Conservation (phyloP, 2,888 invertebrate species). For the Lochmaea crataegi region DNA sequence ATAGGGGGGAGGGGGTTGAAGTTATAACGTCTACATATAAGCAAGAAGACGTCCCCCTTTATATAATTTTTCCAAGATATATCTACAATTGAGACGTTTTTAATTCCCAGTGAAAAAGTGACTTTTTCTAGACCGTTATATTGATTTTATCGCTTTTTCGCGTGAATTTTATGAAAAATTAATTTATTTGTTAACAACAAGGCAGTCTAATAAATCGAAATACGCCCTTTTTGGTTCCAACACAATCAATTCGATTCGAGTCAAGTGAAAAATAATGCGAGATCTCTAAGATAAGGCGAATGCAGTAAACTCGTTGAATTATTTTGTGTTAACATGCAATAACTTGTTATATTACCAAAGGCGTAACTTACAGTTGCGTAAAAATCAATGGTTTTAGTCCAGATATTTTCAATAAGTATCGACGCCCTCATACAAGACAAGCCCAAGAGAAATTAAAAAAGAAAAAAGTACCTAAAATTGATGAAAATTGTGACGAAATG, state of each 20-base stretch:
- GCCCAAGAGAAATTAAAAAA: too few relatives aligned
- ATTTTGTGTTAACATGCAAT: constrained; percentile 33
- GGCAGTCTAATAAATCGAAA: constrained; percentile 22
- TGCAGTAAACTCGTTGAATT: constrained; percentile 32
- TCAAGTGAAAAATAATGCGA: constrained; percentile 30
- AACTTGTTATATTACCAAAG: constrained; percentile 23
- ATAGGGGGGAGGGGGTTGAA: too few relatives aligned
- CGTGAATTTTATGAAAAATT: constrained; percentile 10
- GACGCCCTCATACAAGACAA: too few relatives aligned
- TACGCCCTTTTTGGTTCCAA: constrained; percentile 25
- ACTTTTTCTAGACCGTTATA: neutral
- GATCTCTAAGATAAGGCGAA: constrained; percentile 31
- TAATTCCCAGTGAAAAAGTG: too few relatives aligned
- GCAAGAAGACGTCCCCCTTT: too few relatives aligned
- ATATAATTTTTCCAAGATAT: too few relatives aligned
- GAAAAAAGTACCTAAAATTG: too few relatives aligned
- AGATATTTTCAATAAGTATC: too few relatives aligned
- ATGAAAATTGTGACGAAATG: too few relatives aligned
- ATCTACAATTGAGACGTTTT: too few relatives aligned
- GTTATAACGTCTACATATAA: too few relatives aligned
- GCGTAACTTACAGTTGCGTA: neutral
- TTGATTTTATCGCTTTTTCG: neutral
- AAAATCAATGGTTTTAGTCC: too few relatives aligned
- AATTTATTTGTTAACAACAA: constrained; percentile 14
- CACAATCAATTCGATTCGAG: constrained; percentile 21